Conservation (phyloP, 2,888 invertebrate genomes). For the Polydrusus tereticollis region DNA sequence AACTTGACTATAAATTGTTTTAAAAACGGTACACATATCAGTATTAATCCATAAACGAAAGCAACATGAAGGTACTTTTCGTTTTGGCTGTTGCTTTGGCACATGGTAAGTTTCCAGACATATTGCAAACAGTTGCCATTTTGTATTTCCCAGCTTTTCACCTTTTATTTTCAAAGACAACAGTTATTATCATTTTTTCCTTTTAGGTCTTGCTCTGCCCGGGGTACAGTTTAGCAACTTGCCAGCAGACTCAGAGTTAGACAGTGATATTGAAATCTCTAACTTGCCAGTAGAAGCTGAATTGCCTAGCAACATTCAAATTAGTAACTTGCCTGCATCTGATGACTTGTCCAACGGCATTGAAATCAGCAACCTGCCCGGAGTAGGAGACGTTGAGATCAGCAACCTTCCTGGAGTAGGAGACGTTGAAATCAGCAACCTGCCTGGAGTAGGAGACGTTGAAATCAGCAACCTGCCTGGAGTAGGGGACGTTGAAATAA, state of each 20-base stretch:
- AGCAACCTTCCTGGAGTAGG: neutral
- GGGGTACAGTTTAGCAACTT: neutral
- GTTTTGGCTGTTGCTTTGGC: slow-evolving; percentile 42
- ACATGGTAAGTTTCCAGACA: slow-evolving; percentile 38
- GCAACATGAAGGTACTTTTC: slow-evolving; percentile 41
- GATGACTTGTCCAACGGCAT: neutral
- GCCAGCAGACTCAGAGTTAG: too few species aligned
- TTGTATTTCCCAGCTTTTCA: too few species aligned
- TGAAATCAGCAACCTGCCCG: slow-evolving; percentile 22
- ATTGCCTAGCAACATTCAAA: slow-evolving; percentile 16
- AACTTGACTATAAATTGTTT: neutral
- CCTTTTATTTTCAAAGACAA: neutral
- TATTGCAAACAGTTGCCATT: too few species aligned
- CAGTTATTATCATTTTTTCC: neutral
- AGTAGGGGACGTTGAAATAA: neutral
- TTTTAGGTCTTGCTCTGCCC: neutral
- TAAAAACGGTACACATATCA: neutral
- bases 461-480: neutral
- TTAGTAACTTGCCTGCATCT: slow-evolving; percentile 23
- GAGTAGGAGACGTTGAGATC: neutral
- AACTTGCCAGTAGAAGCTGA: slow-evolving; percentile 30
- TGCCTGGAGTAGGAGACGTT: neutral
- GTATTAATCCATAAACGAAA: slow-evolving; percentile 16
- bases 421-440: neutral
- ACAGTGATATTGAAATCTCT: neutral